These are phyloP conservation scores for Urophycis tenuis DNA, from an alignment of 2,797 vertebrate genomes.

Conservation along the genomic window DNA sequence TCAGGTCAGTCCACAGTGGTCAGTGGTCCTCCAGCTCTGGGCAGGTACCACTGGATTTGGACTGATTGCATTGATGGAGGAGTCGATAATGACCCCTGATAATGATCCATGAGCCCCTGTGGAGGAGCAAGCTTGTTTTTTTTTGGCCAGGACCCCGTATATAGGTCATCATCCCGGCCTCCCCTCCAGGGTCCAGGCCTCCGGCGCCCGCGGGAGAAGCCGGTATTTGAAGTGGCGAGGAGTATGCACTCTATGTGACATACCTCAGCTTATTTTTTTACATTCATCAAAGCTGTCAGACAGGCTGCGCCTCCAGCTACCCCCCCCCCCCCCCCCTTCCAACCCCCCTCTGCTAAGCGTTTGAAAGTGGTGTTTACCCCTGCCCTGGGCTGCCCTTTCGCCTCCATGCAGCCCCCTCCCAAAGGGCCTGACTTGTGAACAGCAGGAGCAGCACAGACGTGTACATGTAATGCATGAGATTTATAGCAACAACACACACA, in stretches of 20 bases:
- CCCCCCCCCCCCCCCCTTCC: constrained; percentile 31
- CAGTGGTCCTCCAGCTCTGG: constrained; percentile 16
- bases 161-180: constrained; percentile 64
- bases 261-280: constrained; percentile 66
- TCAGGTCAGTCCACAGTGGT: not conserved
- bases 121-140: constrained; percentile 41
- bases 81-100: constrained; percentile 51
- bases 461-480: constrained; percentile 6
- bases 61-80: constrained; percentile 49
- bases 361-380: constrained; percentile 57
- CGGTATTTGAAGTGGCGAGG: constrained; percentile 56
- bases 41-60: constrained; percentile 42
- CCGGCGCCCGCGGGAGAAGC: constrained; percentile 41
- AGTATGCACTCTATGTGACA: constrained; percentile 64
- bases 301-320: constrained; percentile 50
- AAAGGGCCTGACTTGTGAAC: constrained; percentile 18
- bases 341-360: constrained; percentile 35
- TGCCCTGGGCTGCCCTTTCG: constrained; percentile 55
- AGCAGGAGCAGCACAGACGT: constrained; percentile 26
- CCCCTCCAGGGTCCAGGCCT: constrained; percentile 37
- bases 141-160: constrained; percentile 63
- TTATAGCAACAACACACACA: not conserved
- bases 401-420: constrained; percentile 33
- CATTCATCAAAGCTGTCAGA: constrained; percentile 67
- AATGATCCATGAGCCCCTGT: constrained; percentile 51